phyloP scores from a whole-genome alignment of 2,888 invertebrate genomes.

The Drepana falcataria region DNA sequence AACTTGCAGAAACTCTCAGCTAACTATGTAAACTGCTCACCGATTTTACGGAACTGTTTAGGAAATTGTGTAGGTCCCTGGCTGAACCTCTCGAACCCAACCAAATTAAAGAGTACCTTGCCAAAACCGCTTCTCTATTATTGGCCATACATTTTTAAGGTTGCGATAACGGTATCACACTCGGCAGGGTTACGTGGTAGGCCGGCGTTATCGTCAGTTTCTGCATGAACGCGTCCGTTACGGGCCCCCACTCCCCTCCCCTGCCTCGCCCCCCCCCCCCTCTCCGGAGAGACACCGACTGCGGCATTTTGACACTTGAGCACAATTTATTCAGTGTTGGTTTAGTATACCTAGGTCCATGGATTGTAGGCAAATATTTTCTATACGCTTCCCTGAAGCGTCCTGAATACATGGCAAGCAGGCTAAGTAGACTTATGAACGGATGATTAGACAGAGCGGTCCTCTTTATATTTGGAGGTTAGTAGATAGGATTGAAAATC shows the following conservation, averaged over 20 bases:
- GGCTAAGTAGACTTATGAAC: neutral
- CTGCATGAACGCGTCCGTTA: constrained; percentile 76
- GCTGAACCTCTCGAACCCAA: constrained; percentile 18
- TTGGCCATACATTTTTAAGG: constrained; percentile 74
- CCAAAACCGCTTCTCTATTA: constrained; percentile 51
- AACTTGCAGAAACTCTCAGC: too few relatives aligned
- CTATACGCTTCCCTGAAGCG: constrained; percentile 15
- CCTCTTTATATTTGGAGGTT: too few relatives aligned
- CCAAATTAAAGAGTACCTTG: constrained; percentile 43
- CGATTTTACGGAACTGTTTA: too few relatives aligned
- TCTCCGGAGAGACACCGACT: constrained; percentile 46
- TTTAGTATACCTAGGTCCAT: constrained; percentile 29
- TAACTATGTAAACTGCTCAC: too few relatives aligned
- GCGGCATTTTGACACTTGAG: constrained; percentile 72
- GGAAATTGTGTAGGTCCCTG: too few relatives aligned
- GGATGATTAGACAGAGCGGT: too few relatives aligned
- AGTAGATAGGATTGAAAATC: too few relatives aligned
- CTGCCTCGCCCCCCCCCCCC: constrained; percentile 15
- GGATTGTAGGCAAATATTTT: neutral
- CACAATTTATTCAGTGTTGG: constrained; percentile 60
- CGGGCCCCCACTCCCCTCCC: constrained; percentile 38
- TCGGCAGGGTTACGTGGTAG: constrained; percentile 72
- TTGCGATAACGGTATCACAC: constrained; percentile 55
- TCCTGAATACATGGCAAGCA: constrained; percentile 14
- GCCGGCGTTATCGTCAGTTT: constrained; percentile 77